Evolutionary conservation across 2,797 vertebrate genomes (phyloP), one percentile per base, ranked within the genome.

Genomic region (Tokudaia muenninki): DNA sequence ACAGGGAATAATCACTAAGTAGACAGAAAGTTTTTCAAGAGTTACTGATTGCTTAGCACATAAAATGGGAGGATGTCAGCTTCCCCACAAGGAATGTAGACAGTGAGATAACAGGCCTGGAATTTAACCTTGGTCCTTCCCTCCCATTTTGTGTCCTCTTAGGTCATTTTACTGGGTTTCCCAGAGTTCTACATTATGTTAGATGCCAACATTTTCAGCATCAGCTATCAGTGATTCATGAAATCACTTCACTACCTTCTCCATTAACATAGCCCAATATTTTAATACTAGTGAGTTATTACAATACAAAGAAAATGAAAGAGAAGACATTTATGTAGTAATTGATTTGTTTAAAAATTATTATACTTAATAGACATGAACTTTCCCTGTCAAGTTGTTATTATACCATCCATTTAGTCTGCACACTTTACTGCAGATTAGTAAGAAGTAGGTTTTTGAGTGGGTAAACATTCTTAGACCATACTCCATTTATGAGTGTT

Each of bases 191-290:
- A 17, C 50, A n/a, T 50, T 50, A 50, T 91, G 90, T 92, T 90
- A 97, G 41, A 94, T 83, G 29, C 52, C 81, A 87, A 24, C 16
- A 74, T 91, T 94, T 77, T 63, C 37, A 86, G 22, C 47, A 77
- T 55, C 29, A 78, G 26, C 12, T 34, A 19, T 77, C 31, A 57
- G 14, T 70, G 37, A 24, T 55, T 31, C 37, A 75, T n/a, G 44
- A 79, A 94, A 90, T 63, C 34, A 74, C 13, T 22, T 63, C 34
- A 74, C 13, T 22, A 47, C 6, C 61, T 65, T 11, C 19, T 6
- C 31, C 21, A 8, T 16, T 24, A 91, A 31, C 1, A 12, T 37
- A 4, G 31, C 26, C 61, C 22, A 78, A 57, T 93, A 61, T 6
- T 63, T 90, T 87, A 87, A 78, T 75, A 24, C 31, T 87, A 87